These are phyloP conservation scores for Apocrypta bakeri DNA, from an alignment of 1,140 invertebrate species.

Conservation along the genomic window DNA sequence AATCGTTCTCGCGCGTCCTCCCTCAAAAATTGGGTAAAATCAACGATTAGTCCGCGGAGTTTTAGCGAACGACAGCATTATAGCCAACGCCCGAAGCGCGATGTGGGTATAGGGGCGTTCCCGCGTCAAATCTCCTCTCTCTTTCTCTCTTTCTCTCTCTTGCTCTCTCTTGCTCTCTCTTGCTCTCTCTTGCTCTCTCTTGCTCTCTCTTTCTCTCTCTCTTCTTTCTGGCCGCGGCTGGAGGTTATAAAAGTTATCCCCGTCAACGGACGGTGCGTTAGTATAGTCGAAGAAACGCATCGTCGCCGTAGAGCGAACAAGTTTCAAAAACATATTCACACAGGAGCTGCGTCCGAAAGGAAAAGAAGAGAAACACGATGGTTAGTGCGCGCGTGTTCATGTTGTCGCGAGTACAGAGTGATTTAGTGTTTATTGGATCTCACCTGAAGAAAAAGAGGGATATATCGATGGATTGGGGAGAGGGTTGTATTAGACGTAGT, in stretches of 20 bases:
- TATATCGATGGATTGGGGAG: no score
- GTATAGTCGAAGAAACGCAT: constrained; percentile 47
- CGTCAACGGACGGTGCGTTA: constrained; percentile 55
- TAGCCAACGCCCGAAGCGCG: constrained; percentile 57
- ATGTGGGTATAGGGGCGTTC: constrained; percentile 55
- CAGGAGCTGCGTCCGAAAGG: neutral
- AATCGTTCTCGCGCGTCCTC: no score
- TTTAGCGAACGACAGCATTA: constrained; percentile 44
- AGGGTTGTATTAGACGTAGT: neutral
- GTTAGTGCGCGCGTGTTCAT: constrained; percentile 36
- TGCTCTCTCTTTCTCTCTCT: constrained; percentile 14
- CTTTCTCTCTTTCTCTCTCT: neutral
- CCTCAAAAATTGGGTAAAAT: neutral
- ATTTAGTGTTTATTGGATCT: constrained; percentile 16
- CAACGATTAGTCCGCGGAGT: neutral
- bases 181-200: constrained; percentile 7
- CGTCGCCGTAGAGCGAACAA: neutral
- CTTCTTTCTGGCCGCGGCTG: constrained; percentile 38
- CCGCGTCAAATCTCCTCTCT: neutral
- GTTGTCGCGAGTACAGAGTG: neutral
- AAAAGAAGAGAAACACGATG: neutral
- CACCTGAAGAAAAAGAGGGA: neutral
- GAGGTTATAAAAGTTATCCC: constrained; percentile 68
- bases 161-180: constrained; percentile 7
- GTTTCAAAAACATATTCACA: neutral